Conservation (phyloP, 2,888 invertebrate species). For the Melolontha melolontha region DNA sequence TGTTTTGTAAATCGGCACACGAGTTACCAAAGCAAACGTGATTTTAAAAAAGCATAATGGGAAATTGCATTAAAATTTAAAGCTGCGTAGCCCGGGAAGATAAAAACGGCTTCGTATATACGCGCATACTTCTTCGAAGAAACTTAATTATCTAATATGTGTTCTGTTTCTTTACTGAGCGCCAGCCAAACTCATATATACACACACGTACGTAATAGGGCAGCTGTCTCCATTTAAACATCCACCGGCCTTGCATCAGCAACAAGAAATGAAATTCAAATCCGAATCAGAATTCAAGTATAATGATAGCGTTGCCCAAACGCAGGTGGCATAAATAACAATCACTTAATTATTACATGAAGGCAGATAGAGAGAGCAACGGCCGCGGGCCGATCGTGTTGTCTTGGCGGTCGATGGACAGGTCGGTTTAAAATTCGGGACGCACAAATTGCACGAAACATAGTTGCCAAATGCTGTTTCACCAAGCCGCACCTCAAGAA, state of each 20-base stretch:
- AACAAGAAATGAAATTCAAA: slow-evolving; percentile 36
- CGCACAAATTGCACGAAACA: slow-evolving; percentile 36
- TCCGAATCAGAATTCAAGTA: slow-evolving; percentile 49
- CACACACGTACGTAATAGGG: slow-evolving; percentile 8
- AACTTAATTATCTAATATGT: too few species aligned
- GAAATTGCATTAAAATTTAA: too few species aligned
- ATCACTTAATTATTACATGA: slow-evolving; percentile 40
- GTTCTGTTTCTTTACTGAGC: too few species aligned
- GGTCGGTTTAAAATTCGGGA: slow-evolving; percentile 32
- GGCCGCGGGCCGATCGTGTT: neutral
- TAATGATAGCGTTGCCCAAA: slow-evolving; percentile 47
- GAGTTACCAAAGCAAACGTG: too few species aligned
- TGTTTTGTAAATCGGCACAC: too few species aligned
- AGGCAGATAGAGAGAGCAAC: slow-evolving; percentile 9
- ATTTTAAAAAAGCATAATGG: too few species aligned
- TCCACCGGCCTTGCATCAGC: slow-evolving; percentile 8
- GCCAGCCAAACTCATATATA: neutral
- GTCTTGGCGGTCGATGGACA: neutral
- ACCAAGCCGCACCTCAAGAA: slow-evolving; percentile 1
- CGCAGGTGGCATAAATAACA: slow-evolving; percentile 45
- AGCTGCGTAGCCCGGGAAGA: too few species aligned
- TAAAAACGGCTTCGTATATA: too few species aligned
- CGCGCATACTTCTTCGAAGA: too few species aligned
- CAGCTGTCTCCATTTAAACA: slow-evolving; percentile 14
- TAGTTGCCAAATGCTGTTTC: slow-evolving; percentile 35